Base-by-base conservation (phyloP, 2,888 invertebrate genomes). In the Lamproptera curius region DNA sequence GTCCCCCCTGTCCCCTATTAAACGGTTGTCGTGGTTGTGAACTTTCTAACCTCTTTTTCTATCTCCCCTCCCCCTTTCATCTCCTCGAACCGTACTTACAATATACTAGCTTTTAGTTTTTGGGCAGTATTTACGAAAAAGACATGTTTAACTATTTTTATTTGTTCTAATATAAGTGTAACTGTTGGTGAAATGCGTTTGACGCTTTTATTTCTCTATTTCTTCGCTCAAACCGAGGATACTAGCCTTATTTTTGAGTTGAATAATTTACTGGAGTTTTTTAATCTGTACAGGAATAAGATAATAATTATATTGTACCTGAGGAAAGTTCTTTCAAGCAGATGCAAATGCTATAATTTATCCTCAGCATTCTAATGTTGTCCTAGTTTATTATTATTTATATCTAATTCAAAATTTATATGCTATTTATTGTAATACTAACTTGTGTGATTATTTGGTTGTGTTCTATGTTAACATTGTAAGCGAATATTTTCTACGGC, bases 371-470 rank as follows among this genome's bases (percentile, higher is more conserved):
- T 56, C 50, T 55, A 59, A 58, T 62, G 61, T 62, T 56, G 47
- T 51, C 59, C 58, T 65, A 63, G 61, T 59, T 59, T 56, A 31
- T 50, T 51, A 46, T 56, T 53, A 52, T 52, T 55, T 51, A 54
- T 55, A 53, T 50, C 16, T 42, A 54, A 56, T 42, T 48, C 42
- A 44, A 53, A 58, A 46, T 49, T 46, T 50, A 52, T 56, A 55
- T 46, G 54, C 56, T 62, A 54, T 55, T 46, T 53, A 50, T 65
- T 70, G 62, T 75, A 67, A 69, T 73, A 79, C 78, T 76, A 76
- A 80, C 78, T 71, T 67, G 84, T 76, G 85, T 83, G 84, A 84
- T 82, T 75, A 77, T 78, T 84, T 76, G 84, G 85, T 85, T 86
- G 85, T 85, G 85, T 84, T 77, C 63, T 77, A 75, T 73, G 62